Percentiles rank a stretch among this genome's conserved stretches.
Evolutionary conservation across 2,888 invertebrate species (phyloP).

Genomic region (Neria commutata): DNA sequence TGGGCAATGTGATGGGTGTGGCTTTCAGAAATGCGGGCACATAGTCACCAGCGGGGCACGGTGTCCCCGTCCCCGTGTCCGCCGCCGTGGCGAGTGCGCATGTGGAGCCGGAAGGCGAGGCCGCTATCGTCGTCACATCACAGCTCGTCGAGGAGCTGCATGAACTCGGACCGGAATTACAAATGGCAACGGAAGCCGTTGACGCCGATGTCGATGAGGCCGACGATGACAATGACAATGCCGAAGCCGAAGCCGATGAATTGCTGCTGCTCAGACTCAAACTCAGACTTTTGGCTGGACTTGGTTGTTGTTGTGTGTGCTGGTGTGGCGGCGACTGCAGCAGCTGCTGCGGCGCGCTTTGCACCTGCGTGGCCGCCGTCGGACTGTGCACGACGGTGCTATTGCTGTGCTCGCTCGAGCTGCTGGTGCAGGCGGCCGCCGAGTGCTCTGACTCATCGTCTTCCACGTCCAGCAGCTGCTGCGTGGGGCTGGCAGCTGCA

Average conservation of each 20-base stretch:
- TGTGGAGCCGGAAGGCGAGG: slow-evolving; percentile 15
- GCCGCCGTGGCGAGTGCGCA: slow-evolving; percentile 20
- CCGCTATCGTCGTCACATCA: slow-evolving; percentile 37
- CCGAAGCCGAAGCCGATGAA: slow-evolving; percentile 7
- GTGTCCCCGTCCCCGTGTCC: slow-evolving; percentile 23
- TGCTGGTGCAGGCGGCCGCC: slow-evolving; percentile 54
- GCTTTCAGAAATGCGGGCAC: slow-evolving; percentile 49
- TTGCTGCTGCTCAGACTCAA: slow-evolving; percentile 47
- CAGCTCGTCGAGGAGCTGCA: slow-evolving; percentile 43
- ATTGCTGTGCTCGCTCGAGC: slow-evolving; percentile 57
- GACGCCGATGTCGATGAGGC: slow-evolving; percentile 11
- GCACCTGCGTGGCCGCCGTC: slow-evolving; percentile 33
- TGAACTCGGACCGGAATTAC: slow-evolving; percentile 34
- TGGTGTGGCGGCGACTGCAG: slow-evolving; percentile 11
- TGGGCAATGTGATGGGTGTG: slow-evolving; percentile 52
- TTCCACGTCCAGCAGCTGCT: slow-evolving; percentile 38
- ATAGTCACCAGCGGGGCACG: slow-evolving; percentile 38
- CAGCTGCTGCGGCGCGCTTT: slow-evolving; percentile 13
- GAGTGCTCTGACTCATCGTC: slow-evolving; percentile 57
- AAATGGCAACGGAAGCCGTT: slow-evolving; percentile 23
- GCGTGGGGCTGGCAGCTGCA: slow-evolving; percentile 29
- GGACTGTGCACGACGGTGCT: slow-evolving; percentile 56
- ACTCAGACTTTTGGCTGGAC: slow-evolving; percentile 52
- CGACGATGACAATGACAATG: slow-evolving; percentile 8
- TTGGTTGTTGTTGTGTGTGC: slow-evolving; percentile 29